A percentile compares a stretch with the other conserved stretches of the same genome.
phyloP scores from a whole-genome alignment of 2,888 invertebrate species.

The Seira ritae region DNA sequence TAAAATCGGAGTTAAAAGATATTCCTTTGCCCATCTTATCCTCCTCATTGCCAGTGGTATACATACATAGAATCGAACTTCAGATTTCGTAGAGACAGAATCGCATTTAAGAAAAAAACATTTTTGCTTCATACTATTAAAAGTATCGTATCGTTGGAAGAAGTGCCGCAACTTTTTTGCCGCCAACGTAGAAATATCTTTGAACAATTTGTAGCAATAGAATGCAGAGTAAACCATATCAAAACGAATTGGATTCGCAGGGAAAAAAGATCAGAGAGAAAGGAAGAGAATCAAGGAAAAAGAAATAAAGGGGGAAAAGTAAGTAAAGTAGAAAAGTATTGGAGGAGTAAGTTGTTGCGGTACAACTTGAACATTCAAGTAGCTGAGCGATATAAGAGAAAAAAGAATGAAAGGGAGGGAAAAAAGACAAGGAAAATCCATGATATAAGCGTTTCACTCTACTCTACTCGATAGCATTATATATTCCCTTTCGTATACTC shows the following conservation, averaged over 20 bases:
- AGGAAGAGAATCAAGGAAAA: slow-evolving; percentile 17
- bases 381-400: slow-evolving; percentile 6
- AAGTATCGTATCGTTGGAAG: background rate
- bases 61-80: background rate
- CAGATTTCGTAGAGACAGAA: background rate
- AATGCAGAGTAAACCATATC: slow-evolving; percentile 37
- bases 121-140: background rate
- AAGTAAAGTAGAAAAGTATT: slow-evolving; percentile 47
- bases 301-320: slow-evolving; percentile 37
- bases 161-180: background rate
- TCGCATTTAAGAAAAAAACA: background rate
- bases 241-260: slow-evolving; percentile 51
- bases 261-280: slow-evolving; percentile 31
- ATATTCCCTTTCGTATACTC: too few relatives aligned
- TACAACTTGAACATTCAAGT: slow-evolving; percentile 38
- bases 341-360: slow-evolving; percentile 32
- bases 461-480: too few relatives aligned
- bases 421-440: too few relatives aligned
- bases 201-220: slow-evolving; percentile 35
- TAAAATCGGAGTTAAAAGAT: too few relatives aligned
- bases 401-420: background rate
- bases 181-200: slow-evolving; percentile 32
- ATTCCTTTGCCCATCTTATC: background rate
- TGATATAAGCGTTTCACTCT: too few relatives aligned
- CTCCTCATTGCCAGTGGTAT: background rate